These are phyloP conservation scores for Caenorhabditis sp. DNA, from an alignment of 2,888 invertebrate species.

Conservation along the genomic window DNA sequence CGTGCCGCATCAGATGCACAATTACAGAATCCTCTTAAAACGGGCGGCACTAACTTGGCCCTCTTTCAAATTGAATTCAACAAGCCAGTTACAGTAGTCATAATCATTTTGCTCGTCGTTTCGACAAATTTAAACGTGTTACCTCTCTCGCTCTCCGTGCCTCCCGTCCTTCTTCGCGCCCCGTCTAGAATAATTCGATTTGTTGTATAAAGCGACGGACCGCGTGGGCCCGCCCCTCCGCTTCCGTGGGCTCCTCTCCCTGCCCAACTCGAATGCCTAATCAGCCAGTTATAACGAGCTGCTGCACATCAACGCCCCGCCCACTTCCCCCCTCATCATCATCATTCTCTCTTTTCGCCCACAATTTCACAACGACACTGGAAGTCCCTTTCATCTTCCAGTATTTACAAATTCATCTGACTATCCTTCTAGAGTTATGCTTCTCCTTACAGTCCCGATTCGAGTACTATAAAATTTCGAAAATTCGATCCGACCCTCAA, in stretches of 20 bases:
- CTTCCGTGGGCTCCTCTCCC: conserved; percentile 18
- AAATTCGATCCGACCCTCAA: neutral
- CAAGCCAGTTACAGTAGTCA: conserved; percentile 50
- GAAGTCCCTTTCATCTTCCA: too few species aligned
- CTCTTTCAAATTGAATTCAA: conserved; percentile 32
- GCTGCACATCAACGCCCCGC: conserved; percentile 16
- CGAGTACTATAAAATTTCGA: neutral
- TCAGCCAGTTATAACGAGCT: conserved; percentile 45
- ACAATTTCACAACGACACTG: conserved; percentile 22
- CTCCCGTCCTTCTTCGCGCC: conserved; percentile 20
- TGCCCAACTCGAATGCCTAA: conserved; percentile 43
- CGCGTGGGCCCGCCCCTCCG: conserved; percentile 13
- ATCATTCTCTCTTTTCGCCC: neutral
- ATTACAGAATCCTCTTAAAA: too few species aligned
- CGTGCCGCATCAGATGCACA: neutral
- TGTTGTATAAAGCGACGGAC: conserved; percentile 14
- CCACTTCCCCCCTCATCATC: conserved; percentile 2
- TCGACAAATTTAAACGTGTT: conserved; percentile 51
- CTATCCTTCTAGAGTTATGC: too few species aligned
- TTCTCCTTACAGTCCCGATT: too few species aligned
- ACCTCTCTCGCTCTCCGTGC: conserved; percentile 17
- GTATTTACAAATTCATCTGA: too few species aligned
- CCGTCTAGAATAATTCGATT: conserved; percentile 28
- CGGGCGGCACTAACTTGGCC: too few species aligned
- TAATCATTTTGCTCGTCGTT: conserved; percentile 46